phyloP scores from a whole-genome alignment of 2,888 invertebrate genomes.

The Limnephilus lunatus region DNA sequence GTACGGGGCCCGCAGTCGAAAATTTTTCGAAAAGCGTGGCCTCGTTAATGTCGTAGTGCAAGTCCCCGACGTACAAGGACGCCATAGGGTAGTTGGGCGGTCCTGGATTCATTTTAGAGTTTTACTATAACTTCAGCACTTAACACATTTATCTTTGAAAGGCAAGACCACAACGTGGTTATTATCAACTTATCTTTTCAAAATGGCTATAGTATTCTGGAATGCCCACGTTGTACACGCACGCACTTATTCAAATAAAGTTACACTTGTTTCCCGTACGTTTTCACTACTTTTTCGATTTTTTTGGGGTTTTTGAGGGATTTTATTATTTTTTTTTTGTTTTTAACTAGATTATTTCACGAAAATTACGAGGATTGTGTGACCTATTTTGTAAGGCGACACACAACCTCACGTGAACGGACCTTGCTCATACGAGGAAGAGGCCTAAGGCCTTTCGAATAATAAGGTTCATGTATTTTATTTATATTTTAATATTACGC shows the following conservation, averaged over 20 bases:
- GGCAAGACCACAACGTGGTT: constrained; percentile 54
- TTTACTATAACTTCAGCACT: constrained; percentile 46
- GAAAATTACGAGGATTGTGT: constrained; percentile 89
- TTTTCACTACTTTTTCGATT: constrained; percentile 84
- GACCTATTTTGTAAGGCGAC: constrained; percentile 82
- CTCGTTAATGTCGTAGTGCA: constrained; percentile 98
- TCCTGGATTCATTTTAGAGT: constrained; percentile 86
- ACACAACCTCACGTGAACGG: constrained; percentile 92
- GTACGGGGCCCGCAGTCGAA: constrained; percentile 97
- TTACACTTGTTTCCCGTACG: constrained; percentile 80
- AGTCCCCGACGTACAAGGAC: constrained; percentile 98
- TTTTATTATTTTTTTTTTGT: constrained; percentile 88
- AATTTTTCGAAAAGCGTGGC: constrained; percentile 99
- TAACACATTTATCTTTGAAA: constrained; percentile 53
- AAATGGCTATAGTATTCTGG: constrained; percentile 65
- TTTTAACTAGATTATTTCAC: constrained; percentile 86
- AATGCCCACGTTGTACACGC: constrained; percentile 79
- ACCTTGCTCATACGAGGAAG: constrained; percentile 79
- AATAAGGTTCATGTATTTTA: too few relatives aligned
- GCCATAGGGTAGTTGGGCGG: constrained; percentile 96
- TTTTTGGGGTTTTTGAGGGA: constrained; percentile 83
- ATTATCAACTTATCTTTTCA: constrained; percentile 62
- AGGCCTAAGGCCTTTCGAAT: too few relatives aligned
- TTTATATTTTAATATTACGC: too few relatives aligned
- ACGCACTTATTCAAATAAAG: constrained; percentile 78